Conservation (phyloP, 2,888 invertebrate genomes). For the Amphipyra berbera region DNA sequence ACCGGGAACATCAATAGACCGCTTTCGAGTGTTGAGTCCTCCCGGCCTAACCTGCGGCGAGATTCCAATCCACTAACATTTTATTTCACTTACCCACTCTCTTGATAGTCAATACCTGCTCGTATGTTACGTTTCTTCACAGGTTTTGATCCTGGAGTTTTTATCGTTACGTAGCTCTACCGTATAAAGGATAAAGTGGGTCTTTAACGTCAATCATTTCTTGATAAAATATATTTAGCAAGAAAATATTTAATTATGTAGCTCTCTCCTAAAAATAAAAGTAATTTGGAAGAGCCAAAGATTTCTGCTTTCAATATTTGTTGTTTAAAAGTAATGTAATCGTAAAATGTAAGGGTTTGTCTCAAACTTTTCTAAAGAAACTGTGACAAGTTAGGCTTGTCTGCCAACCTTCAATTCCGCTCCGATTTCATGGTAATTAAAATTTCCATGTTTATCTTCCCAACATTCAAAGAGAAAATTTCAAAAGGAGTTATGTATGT, state of each 20-base stretch:
- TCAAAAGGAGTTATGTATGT: neutral
- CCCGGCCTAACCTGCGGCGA: slow-evolving; percentile 56
- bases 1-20: slow-evolving; percentile 64
- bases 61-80: slow-evolving; percentile 61
- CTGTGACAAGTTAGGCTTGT: slow-evolving; percentile 22
- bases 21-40: slow-evolving; percentile 57
- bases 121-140: slow-evolving; percentile 51
- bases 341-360: slow-evolving; percentile 36
- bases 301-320: slow-evolving; percentile 42
- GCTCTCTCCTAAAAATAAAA: slow-evolving; percentile 14
- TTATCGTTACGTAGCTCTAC: slow-evolving; percentile 35
- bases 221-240: neutral
- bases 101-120: slow-evolving; percentile 59
- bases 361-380: slow-evolving; percentile 30
- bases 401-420: slow-evolving; percentile 11
- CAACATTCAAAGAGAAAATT: neutral
- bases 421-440: slow-evolving; percentile 16
- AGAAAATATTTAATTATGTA: neutral
- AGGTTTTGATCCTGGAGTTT: slow-evolving; percentile 40
- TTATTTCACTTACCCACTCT: slow-evolving; percentile 61
- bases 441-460: slow-evolving; percentile 3
- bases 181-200: slow-evolving; percentile 29
- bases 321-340: slow-evolving; percentile 45
- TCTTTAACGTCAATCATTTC: slow-evolving; percentile 24
- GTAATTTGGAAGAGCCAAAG: slow-evolving; percentile 24